These are phyloP conservation scores for Porites lutea DNA, from an alignment of 64 coral and sea anemone genomes.

Conservation along the genomic window DNA sequence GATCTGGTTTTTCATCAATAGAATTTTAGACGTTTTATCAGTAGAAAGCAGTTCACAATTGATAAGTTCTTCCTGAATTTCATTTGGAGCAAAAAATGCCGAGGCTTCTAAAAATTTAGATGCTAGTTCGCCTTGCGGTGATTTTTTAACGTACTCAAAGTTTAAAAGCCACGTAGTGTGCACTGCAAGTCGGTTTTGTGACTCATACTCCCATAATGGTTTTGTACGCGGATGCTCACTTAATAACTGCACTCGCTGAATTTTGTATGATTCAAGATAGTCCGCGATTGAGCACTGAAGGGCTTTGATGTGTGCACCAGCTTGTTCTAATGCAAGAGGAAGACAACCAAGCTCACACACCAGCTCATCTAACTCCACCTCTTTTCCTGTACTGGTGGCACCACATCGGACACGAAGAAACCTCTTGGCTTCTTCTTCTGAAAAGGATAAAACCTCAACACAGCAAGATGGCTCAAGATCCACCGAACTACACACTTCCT, in stretches of 20 bases:
- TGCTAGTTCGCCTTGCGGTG: not conserved
- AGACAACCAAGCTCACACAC: constrained; percentile 36
- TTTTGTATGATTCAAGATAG: too few species aligned
- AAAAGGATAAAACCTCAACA: too few species aligned
- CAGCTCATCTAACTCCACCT: not conserved
- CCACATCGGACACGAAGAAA: too few species aligned
- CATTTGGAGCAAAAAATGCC: constrained; percentile 8
- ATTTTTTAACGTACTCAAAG: constrained; percentile 34
- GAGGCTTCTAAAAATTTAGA: not conserved
- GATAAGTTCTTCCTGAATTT: constrained; percentile 28
- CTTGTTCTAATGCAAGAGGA: constrained; percentile 8
- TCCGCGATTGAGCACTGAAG: too few species aligned
- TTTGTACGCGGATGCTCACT: not conserved
- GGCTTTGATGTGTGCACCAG: too few species aligned
- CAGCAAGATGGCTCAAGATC: too few species aligned
- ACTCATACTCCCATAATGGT: constrained; percentile 21
- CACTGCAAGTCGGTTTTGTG: constrained; percentile 28
- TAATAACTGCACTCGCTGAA: too few species aligned
- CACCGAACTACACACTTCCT: too few species aligned
- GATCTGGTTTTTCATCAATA: not conserved
- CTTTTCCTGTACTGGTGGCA: not conserved
- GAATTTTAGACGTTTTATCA: not conserved
- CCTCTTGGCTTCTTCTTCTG: too few species aligned
- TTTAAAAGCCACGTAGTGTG: too few species aligned
- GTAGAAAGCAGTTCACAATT: constrained; percentile 5